These are phyloP conservation scores for Crocodylus rhombifer DNA, from an alignment of 2,797 vertebrate species.

Conservation along the genomic window DNA sequence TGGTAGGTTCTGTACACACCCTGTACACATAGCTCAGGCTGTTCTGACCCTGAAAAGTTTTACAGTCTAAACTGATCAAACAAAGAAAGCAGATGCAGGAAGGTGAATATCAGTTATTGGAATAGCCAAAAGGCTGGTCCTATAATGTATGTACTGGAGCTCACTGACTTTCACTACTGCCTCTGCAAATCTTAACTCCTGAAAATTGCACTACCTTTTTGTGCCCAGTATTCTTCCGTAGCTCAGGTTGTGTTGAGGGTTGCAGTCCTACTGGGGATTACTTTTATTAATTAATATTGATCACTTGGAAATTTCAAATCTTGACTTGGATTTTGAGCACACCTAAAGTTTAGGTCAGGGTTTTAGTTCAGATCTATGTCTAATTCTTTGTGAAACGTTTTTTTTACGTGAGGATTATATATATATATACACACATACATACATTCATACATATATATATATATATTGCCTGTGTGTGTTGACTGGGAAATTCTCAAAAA, in stretches of 20 bases:
- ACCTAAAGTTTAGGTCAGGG: background rate
- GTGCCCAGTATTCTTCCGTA: background rate
- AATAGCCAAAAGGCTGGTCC: background rate
- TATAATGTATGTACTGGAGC: background rate
- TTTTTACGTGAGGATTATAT: background rate
- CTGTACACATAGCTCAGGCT: background rate
- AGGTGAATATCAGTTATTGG: background rate
- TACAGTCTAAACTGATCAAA: background rate
- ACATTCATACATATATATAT: background rate
- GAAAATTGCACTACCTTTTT: background rate
- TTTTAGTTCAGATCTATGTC: background rate
- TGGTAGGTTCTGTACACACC: conserved; percentile 25
- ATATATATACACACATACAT: background rate
- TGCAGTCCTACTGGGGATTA: background rate
- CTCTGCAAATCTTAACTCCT: background rate
- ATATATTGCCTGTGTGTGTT: background rate
- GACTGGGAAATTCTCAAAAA: background rate
- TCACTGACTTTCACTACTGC: background rate
- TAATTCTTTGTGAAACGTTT: too few relatives aligned
- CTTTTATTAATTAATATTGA: background rate
- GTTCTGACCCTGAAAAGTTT: conserved; percentile 24
- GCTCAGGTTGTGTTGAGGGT: background rate
- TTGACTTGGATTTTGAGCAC: background rate
- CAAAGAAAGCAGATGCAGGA: background rate
- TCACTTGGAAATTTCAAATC: background rate